Evolutionary conservation across 1,140 invertebrate genomes (phyloP).

Genomic region (Magallana angulata): DNA sequence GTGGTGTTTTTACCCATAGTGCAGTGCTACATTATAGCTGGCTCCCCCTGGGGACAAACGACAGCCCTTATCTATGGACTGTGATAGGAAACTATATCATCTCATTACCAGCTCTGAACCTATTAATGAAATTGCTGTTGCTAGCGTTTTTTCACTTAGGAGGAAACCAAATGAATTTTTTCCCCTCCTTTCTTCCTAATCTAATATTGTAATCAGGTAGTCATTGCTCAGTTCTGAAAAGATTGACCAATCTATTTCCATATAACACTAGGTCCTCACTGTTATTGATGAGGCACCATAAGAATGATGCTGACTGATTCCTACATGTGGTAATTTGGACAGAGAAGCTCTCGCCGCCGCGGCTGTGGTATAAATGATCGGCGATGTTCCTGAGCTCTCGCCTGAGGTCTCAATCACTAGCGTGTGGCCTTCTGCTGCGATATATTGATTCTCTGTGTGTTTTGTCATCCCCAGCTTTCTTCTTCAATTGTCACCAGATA

Average conservation of each 20-base stretch:
- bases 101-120: not conserved
- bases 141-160: not conserved
- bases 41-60: not conserved
- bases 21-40: not conserved
- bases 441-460: not conserved
- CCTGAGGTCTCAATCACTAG: not conserved
- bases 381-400: not conserved
- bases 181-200: not conserved
- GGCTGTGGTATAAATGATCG: not conserved
- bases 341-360: not conserved
- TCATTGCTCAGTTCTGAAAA: not conserved
- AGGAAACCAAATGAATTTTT: conserved; percentile 31
- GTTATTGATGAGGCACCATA: conserved; percentile 3
- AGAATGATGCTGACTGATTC: not conserved
- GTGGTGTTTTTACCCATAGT: not conserved
- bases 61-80: not conserved
- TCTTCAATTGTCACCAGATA: not conserved
- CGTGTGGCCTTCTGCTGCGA: not conserved
- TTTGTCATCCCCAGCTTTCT: conserved; percentile 6
- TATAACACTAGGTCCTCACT: not conserved
- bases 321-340: not conserved
- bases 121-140: conserved; percentile 15
- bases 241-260: not conserved
- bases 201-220: conserved; percentile 18
- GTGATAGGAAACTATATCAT: not conserved